Evolutionary conservation across 1,140 invertebrate species (phyloP), one percentile per base, ranked within the genome.

Genomic region (Brachionus manjavacas): DNA sequence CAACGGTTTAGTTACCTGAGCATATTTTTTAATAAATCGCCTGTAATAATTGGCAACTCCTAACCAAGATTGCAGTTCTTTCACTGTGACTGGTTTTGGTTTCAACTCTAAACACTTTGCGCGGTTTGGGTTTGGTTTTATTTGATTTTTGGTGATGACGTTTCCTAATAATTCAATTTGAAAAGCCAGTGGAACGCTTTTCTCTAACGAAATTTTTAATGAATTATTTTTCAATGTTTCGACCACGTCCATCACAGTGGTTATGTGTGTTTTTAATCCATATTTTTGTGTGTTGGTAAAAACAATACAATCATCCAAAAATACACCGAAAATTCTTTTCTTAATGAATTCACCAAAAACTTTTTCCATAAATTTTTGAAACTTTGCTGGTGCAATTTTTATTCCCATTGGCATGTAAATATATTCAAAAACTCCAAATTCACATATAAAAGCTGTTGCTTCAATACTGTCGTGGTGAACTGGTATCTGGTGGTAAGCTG

Each of bases 41-140:
- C 87, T 43, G 83, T 87, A 88, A 78, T 87, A 88, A 28, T 85
- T 85, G 9, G 85, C 84, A 78, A 87, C 84, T 66, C 87, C 87
- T 6, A 89, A 49, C 72, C 89, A 89, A 9, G 72, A 41, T 81
- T 78, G 74, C 9, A 78, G 74, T 25, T 78, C 74, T 78, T 78
- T 78, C 64, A 68, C 64, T 68, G 64, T 68, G 25, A 68, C 64
- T 39, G 64, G 25, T 68, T 68, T 68, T 68, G 28, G 64, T 68
- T 16, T 68, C 31, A 39, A 31, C 31, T 68, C 64, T 39, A 68
- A 68, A 68, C 64, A 68, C 31, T 68, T 68, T 68, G 25, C 25
- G 25, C 64, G 11, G 25, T 68, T 31, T 39, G 64, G 64, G 64
- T 68, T 68, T n/a, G 64, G 64, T 35, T 68, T 68, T 31, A 68